Evolutionary conservation across 2,888 invertebrate species (phyloP).

Genomic region (Campoplex capitator): DNA sequence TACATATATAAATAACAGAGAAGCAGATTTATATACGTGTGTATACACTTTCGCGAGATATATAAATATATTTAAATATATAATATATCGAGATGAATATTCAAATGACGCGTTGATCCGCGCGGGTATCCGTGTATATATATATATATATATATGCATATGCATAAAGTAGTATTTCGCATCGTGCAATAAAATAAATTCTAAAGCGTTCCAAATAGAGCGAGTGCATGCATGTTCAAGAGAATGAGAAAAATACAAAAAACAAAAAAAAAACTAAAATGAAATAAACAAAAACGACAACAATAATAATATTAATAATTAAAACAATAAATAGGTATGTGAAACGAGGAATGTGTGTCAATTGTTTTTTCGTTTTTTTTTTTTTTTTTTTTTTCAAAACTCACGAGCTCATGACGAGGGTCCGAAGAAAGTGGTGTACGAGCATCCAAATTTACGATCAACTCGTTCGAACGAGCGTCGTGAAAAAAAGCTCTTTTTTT

Average conservation of each 20-base stretch:
- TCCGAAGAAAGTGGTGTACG: background rate
- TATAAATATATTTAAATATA: conserved; percentile 58
- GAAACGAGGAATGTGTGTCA: conserved; percentile 41
- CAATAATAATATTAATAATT: conserved; percentile 42
- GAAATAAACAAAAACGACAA: conserved; percentile 26
- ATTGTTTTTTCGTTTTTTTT: background rate
- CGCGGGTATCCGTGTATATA: conserved; percentile 13
- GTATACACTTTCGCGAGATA: conserved; percentile 29
- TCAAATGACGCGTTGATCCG: conserved; percentile 11
- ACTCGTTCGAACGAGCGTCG: background rate
- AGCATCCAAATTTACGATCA: background rate
- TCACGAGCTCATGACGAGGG: background rate
- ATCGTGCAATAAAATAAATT: conserved; percentile 79
- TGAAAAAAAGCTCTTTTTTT: background rate
- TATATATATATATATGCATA: conserved; percentile 51
- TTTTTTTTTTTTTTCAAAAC: conserved; percentile 1
- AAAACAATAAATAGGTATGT: conserved; percentile 43
- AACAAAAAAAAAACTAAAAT: conserved; percentile 20
- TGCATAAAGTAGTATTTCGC: conserved; percentile 54
- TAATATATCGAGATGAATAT: conserved; percentile 42
- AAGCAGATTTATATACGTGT: conserved; percentile 43
- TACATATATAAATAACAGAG: conserved; percentile 40
- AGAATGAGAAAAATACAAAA: conserved; percentile 37
- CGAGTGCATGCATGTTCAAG: conserved; percentile 72
- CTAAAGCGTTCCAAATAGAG: conserved; percentile 77